Evolutionary conservation across 2,888 invertebrate species (phyloP).

Genomic region (Didymodactylos carnosus): DNA sequence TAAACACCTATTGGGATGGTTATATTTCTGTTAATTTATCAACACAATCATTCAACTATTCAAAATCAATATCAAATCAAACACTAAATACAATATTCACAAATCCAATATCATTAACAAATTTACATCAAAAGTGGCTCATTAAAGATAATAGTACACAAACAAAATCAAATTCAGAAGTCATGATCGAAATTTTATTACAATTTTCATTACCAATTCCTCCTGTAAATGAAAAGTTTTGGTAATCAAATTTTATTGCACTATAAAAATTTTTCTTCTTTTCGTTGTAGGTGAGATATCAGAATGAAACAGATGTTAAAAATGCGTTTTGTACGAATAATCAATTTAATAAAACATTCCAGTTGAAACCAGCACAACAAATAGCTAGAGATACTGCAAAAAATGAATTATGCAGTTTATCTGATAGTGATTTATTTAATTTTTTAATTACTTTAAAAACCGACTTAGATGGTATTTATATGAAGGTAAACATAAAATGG

Average conservation of each 20-base stretch:
- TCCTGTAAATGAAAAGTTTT: too few relatives aligned
- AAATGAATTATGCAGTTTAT: not conserved
- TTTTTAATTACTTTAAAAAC: not conserved
- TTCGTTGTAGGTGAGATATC: not conserved
- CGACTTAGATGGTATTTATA: too few relatives aligned
- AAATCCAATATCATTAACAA: not conserved
- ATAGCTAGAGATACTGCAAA: too few relatives aligned
- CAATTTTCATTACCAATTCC: not conserved
- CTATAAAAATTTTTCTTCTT: not conserved
- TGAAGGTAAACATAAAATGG: too few relatives aligned
- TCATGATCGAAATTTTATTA: not conserved
- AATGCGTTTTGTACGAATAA: not conserved
- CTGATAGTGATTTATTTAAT: not conserved
- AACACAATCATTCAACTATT: too few relatives aligned
- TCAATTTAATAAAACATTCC: not conserved
- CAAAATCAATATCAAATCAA: not conserved
- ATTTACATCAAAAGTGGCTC: not conserved
- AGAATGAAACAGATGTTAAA: not conserved
- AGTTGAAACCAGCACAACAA: not conserved
- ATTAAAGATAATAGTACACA: not conserved
- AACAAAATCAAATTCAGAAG: not conserved
- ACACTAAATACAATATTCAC: not conserved
- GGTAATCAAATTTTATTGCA: not conserved
- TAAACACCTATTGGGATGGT: too few relatives aligned
- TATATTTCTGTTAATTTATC: too few relatives aligned